phyloP scores from a whole-genome alignment of 2,888 invertebrate genomes.

The Clunio marinus region DNA sequence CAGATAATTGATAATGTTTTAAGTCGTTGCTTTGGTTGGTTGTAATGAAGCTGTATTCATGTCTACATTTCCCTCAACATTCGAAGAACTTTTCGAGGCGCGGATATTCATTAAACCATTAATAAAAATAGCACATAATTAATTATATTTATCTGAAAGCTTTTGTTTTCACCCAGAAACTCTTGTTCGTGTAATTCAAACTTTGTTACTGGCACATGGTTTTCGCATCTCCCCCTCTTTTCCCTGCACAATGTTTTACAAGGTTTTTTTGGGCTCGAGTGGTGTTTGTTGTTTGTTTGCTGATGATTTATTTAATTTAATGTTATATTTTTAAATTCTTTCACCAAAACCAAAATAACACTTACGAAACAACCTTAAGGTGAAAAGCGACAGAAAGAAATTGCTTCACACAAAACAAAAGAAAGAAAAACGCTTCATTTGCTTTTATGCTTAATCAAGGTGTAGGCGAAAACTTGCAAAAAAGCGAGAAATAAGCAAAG shows the following conservation, averaged over 20 bases:
- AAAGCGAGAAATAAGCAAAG: background rate
- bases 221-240: background rate
- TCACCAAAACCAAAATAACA: slow-evolving; percentile 10
- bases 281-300: background rate
- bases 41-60: too few species aligned
- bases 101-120: slow-evolving; percentile 31
- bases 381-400: background rate
- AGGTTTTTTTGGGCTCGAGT: background rate
- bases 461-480: background rate
- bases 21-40: too few species aligned
- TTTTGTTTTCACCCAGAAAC: background rate
- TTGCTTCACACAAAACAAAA: background rate
- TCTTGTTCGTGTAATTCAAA: background rate
- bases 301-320: slow-evolving; percentile 25
- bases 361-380: slow-evolving; percentile 4
- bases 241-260: slow-evolving; percentile 1
- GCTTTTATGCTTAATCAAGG: background rate
- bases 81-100: background rate
- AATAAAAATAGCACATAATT: slow-evolving; percentile 32
- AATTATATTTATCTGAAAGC: slow-evolving; percentile 24
- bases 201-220: background rate
- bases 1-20: background rate
- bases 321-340: background rate
- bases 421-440: slow-evolving; percentile 15
- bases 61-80: too few species aligned